phyloP scores from a whole-genome alignment of 2,797 vertebrate species.

The Rhinichthys osculus region DNA sequence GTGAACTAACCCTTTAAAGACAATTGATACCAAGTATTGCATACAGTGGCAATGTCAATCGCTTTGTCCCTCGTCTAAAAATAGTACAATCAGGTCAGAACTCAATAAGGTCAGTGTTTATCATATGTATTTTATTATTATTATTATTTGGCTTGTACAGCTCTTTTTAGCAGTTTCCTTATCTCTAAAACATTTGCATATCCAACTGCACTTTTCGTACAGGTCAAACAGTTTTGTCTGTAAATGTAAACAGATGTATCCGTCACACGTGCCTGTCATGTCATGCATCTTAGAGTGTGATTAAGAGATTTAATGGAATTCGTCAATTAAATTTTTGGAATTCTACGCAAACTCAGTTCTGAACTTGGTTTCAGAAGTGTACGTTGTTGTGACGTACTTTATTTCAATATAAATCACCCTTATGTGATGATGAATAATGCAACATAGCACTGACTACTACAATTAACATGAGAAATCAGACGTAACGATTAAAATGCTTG shows the following conservation, averaged over 20 bases:
- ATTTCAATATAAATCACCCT: not conserved
- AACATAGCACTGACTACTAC: not conserved
- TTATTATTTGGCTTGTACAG: not conserved
- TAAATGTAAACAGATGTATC: not conserved
- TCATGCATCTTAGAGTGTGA: not conserved
- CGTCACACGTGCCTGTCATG: not conserved
- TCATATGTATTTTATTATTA: not conserved
- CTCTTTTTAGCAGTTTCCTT: not conserved
- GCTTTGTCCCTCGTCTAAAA: not conserved
- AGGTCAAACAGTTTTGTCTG: not conserved
- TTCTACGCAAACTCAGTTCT: not conserved
- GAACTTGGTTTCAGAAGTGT: not conserved
- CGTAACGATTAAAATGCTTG: not conserved
- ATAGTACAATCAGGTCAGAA: not conserved
- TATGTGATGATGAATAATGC: not conserved
- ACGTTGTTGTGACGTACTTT: not conserved
- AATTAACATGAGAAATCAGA: not conserved
- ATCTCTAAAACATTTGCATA: not conserved
- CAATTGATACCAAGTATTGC: not conserved
- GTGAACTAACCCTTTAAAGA: too few species aligned
- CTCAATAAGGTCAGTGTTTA: not conserved
- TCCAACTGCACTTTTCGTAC: not conserved
- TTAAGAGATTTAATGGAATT: not conserved
- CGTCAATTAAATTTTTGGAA: not conserved
- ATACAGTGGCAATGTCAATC: not conserved